Evolutionary conservation across 2,888 invertebrate genomes (phyloP).

Genomic region (Cheilosia scutellata): DNA sequence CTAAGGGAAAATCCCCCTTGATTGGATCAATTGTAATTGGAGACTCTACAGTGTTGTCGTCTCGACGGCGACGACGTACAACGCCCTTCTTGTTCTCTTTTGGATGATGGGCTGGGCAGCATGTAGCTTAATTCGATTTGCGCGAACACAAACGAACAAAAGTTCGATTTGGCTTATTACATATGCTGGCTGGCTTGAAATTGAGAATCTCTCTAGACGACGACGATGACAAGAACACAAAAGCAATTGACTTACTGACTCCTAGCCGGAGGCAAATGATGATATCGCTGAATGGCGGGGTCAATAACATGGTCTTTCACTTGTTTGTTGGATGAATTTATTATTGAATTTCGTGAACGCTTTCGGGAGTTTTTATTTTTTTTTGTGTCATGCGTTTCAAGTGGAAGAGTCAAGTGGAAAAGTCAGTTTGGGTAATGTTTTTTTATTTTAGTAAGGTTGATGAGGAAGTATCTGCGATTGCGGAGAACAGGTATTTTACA

Average conservation of each 20-base stretch:
- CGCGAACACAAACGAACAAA: conserved; percentile 34
- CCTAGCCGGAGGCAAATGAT: conserved; percentile 47
- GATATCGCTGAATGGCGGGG: conserved; percentile 30
- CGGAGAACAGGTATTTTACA: too few species aligned
- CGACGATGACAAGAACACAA: conserved; percentile 24
- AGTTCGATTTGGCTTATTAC: conserved; percentile 62
- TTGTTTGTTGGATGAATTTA: conserved; percentile 7
- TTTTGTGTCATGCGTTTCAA: too few species aligned
- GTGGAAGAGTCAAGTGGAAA: too few species aligned
- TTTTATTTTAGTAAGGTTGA: too few species aligned
- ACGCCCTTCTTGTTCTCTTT: conserved; percentile 26
- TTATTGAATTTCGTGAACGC: conserved; percentile 22
- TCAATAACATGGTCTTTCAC: conserved; percentile 42
- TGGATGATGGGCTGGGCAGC: background rate
- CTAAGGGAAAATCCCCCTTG: conserved; percentile 58
- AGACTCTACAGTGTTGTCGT: conserved; percentile 33
- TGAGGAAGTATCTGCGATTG: too few species aligned
- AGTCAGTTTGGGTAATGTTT: too few species aligned
- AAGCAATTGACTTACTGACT: conserved; percentile 71
- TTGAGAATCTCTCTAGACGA: conserved; percentile 47
- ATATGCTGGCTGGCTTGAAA: conserved; percentile 58
- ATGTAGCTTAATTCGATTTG: conserved; percentile 62
- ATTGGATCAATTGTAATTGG: conserved; percentile 75
- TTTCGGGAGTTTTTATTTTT: background rate
- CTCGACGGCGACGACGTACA: conserved; percentile 7